phyloP scores from a whole-genome alignment of 2,113 vertebrate genomes.

The Tamias sibiricus region DNA sequence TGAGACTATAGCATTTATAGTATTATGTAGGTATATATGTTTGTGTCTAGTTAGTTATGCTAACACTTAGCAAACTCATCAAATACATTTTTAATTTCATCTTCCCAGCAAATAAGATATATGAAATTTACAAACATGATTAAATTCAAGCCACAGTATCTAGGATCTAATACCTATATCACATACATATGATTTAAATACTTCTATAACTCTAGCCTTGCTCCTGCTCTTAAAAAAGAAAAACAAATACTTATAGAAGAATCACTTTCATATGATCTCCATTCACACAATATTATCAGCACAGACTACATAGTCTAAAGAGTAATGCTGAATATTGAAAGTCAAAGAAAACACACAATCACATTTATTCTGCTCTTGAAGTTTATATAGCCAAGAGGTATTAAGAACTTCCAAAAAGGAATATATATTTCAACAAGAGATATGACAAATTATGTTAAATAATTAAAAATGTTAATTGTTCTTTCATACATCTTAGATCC shows the following conservation, averaged over 20 bases:
- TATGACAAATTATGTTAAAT: not conserved
- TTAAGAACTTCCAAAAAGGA: not conserved
- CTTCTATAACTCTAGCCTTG: not conserved
- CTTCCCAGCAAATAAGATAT: not conserved
- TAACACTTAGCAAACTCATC: not conserved
- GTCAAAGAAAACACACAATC: constrained; percentile 47
- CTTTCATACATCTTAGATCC: not conserved
- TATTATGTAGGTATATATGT: no score
- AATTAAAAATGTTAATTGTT: constrained; percentile 3
- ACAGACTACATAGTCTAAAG: not conserved
- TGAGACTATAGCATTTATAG: not conserved
- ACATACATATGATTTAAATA: not conserved
- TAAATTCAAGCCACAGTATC: not conserved
- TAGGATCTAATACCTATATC: not conserved
- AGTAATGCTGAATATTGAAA: not conserved
- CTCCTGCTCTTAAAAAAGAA: not conserved
- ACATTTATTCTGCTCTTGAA: not conserved
- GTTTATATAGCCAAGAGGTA: not conserved
- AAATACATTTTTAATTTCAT: constrained; percentile 40
- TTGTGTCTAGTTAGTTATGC: not conserved
- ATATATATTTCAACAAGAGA: not conserved
- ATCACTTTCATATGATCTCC: not conserved
- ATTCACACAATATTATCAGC: not conserved
- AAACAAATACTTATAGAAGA: not conserved
- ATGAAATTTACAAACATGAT: not conserved